These are phyloP conservation scores for Aspidapion aeneum DNA, from an alignment of 2,888 invertebrate genomes.

Conservation along the genomic window DNA sequence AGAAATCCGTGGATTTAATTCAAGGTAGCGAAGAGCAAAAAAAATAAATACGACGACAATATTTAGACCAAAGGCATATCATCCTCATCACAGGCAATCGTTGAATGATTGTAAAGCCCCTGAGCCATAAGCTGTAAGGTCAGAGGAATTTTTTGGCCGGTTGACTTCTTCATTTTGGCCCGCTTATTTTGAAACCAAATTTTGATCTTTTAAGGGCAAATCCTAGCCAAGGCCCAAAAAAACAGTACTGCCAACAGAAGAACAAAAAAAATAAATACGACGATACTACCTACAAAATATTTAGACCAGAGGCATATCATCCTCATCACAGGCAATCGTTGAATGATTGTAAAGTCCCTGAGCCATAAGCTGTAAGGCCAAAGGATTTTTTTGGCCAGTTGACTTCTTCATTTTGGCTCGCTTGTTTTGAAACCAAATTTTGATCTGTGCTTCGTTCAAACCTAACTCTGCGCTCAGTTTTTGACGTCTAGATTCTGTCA, in stretches of 20 bases:
- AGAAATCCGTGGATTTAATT: too few relatives aligned
- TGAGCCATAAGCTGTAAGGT: constrained; percentile 92
- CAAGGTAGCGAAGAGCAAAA: too few relatives aligned
- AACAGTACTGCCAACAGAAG: too few relatives aligned
- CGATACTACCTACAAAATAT: too few relatives aligned
- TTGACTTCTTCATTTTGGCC: constrained; percentile 93
- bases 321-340: constrained; percentile 59
- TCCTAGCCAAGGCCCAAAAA: too few relatives aligned
- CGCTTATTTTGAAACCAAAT: constrained; percentile 98
- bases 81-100: constrained; percentile 57
- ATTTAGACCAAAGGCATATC: constrained; percentile 37
- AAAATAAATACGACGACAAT: too few relatives aligned
- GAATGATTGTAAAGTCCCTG: constrained; percentile 92
- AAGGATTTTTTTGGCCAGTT: constrained; percentile 76
- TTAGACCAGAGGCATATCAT: constrained; percentile 39
- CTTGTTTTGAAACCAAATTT: constrained; percentile 98
- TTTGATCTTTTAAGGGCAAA: too few relatives aligned
- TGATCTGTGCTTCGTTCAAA: constrained; percentile 94
- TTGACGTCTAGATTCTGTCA: constrained; percentile 89
- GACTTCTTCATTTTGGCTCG: constrained; percentile 95
- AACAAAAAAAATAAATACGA: too few relatives aligned
- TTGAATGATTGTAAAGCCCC: constrained; percentile 88
- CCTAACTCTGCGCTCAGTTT: constrained; percentile 88
- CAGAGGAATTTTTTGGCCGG: constrained; percentile 79
- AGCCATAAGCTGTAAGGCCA: constrained; percentile 89